Percentiles rank a stretch among this genome's conserved stretches.
These are phyloP conservation scores for Thysanoteuthis rhombus DNA, from an alignment of 2,888 invertebrate genomes.

Conservation along the genomic window DNA sequence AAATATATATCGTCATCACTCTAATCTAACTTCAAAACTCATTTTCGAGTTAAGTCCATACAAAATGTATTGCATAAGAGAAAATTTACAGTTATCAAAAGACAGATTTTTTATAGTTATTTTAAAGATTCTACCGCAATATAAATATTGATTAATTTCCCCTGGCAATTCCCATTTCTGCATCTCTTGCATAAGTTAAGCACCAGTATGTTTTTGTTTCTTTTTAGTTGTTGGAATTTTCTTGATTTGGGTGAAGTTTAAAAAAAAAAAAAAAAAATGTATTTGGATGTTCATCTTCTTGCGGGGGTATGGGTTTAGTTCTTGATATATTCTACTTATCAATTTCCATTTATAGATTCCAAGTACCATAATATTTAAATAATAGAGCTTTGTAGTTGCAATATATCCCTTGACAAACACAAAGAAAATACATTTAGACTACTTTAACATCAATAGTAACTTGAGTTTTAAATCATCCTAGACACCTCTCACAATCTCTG, in stretches of 20 bases:
- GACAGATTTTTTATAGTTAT: neutral
- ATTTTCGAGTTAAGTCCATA: too few relatives aligned
- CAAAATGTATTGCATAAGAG: neutral
- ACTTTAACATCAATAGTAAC: too few relatives aligned
- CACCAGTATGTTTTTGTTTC: neutral
- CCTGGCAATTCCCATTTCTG: neutral
- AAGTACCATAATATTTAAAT: neutral
- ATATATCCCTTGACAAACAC: too few relatives aligned
- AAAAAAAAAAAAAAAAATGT: too few relatives aligned
- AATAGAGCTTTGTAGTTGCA: too few relatives aligned
- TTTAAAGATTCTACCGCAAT: neutral
- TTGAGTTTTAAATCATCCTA: too few relatives aligned
- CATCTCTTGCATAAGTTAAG: neutral
- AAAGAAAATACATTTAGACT: too few relatives aligned
- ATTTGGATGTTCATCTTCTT: too few relatives aligned
- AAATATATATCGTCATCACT: too few relatives aligned
- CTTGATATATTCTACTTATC: neutral
- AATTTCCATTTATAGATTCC: neutral
- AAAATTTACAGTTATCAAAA: neutral
- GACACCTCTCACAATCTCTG: too few relatives aligned
- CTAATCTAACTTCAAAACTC: too few relatives aligned
- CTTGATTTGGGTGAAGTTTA: too few relatives aligned
- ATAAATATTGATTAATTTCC: neutral
- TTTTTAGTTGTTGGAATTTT: neutral
- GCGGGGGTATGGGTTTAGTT: neutral